Percentiles rank a stretch among this genome's conserved stretches.
Conservation (phyloP, 2,113 vertebrate genomes). For the Centropus unirufus region DNA sequence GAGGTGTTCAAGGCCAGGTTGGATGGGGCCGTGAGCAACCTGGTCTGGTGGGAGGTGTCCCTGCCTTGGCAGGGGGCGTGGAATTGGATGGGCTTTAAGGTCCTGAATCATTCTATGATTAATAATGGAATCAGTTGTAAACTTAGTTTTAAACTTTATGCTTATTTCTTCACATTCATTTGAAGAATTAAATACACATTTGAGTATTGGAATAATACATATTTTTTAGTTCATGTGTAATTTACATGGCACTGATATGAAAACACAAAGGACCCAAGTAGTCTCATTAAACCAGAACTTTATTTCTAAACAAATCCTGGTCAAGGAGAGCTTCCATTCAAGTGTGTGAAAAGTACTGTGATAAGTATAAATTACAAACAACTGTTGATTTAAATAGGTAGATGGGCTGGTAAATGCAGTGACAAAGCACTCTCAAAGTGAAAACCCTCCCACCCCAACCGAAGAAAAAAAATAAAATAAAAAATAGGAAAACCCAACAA, state of each 20-base stretch:
- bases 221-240: not conserved
- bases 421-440: not conserved
- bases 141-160: not conserved
- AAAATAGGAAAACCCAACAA: accelerated
- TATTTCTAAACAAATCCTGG: not conserved
- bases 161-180: not conserved
- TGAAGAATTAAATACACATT: not conserved
- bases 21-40: too few species aligned
- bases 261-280: not conserved
- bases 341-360: not conserved
- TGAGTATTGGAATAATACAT: not conserved
- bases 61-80: too few species aligned
- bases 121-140: not conserved
- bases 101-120: too few species aligned
- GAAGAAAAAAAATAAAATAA: not conserved
- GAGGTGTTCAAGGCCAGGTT: too few species aligned
- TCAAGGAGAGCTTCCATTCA: not conserved
- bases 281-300: not conserved
- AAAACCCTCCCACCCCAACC: not conserved
- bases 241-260: not conserved
- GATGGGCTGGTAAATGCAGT: not conserved
- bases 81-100: too few species aligned
- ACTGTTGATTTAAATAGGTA: not conserved
- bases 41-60: too few species aligned
- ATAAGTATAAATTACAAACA: not conserved